Evolutionary conservation across 2,888 invertebrate genomes (phyloP), one percentile per base, ranked within the genome.

Genomic region (Tetramorium bicarinatum): DNA sequence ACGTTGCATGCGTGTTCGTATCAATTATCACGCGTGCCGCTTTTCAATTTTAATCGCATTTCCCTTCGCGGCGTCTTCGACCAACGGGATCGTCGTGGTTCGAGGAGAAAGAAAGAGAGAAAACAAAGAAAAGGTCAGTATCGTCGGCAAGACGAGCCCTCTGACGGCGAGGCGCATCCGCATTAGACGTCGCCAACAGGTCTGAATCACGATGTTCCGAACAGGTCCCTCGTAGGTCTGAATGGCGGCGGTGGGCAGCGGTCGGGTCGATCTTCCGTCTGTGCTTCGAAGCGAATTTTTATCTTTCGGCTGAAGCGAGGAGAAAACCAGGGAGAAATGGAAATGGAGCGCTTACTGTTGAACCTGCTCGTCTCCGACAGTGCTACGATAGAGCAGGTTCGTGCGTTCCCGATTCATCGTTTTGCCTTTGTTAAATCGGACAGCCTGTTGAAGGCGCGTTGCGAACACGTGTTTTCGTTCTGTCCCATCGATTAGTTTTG

Each of bases 351-450:
- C 91, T 96, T 97, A 87, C 95, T 97, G 81, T 93, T 95, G 71
- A 96, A 96, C 93, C 95, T 97, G 62, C 94, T 97, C 76, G 96
- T 96, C 59, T 95, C 96, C 29, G 96, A 97, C 90, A 97, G 95
- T 88, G 95, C 95, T 82, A 94, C 95, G 6, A 96, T 97, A 90
- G 95, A 96, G 92, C 95, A 96, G 96, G 97, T 97, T 95, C 93
- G 92, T 89, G 11, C 4, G 18, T 66, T 41, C 79, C 49, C 25
- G 18, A 85, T 85, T 64, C 85, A 84, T 85, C 85, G 85, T 77
- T 86, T 79, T 4, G 8, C 34, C 34, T 75, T 34, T 47, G n/a
- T 44, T 13, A 47, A 21, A 62, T 47, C 44, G 34, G 6, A 15
- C 25, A 15, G 52, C 34, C 18, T 69, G 15, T 54, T 41, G 41